These are phyloP conservation scores for Antitype chi DNA, from an alignment of 2,888 invertebrate genomes.

Conservation along the genomic window DNA sequence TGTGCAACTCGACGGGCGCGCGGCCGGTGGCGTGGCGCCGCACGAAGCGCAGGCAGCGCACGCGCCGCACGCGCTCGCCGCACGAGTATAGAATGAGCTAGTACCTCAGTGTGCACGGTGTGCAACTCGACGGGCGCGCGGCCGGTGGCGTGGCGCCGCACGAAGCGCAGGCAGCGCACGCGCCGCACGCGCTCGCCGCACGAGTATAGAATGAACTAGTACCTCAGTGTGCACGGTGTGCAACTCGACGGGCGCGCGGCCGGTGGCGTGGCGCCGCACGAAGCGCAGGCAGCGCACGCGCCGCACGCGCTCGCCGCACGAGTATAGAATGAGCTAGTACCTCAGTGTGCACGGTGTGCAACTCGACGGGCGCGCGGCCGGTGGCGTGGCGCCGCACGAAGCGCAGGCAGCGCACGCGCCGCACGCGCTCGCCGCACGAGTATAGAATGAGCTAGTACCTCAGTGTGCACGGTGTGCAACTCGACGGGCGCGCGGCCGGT, in stretches of 20 bases:
- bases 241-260: constrained; percentile 97
- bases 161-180: constrained; percentile 95
- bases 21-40: constrained; percentile 97
- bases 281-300: constrained; percentile 96
- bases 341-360: constrained; percentile 96
- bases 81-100: no score
- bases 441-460: constrained; percentile 88
- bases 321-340: constrained; percentile 90
- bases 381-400: constrained; percentile 97
- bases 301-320: constrained; percentile 97
- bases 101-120: no score
- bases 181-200: constrained; percentile 93
- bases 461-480: constrained; percentile 96
- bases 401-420: constrained; percentile 94
- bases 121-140: no score
- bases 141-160: constrained; percentile 89
- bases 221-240: constrained; percentile 95
- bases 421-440: constrained; percentile 97
- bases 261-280: constrained; percentile 96
- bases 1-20: constrained; percentile 98
- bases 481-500: constrained; percentile 98
- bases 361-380: constrained; percentile 97
- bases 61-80: constrained; percentile 97
- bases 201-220: constrained; percentile 91
- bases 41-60: constrained; percentile 95